Base-by-base conservation (phyloP, 2,113 vertebrate genomes). In the Crotalus viridis region DNA sequence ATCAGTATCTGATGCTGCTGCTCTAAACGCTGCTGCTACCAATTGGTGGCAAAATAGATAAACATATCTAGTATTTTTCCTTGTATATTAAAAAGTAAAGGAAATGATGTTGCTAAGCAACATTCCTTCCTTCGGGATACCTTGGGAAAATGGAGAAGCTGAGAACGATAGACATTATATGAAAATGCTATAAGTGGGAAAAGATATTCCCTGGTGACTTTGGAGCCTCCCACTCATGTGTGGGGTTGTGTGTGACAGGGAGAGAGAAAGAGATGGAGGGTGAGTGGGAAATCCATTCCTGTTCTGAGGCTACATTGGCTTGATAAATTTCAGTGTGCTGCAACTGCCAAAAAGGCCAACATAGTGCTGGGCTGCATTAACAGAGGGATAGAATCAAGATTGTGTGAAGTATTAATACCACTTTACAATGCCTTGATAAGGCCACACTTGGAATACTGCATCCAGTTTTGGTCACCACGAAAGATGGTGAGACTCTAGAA, bases 281-380 rank as follows among this genome's bases (percentile, higher is more conserved):
- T 93, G 90, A 96, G 81, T 92, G 93, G 91, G 33, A 33, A 39
- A 33, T 33, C 21, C 8, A 10, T 90, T 85, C 21, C 33, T 28
- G 22, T 91, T 55, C 52, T 90, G 61, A 4, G 51, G 51, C n/a
- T 93, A 94, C 92, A 91, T 89, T 88, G 61, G 55, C 90, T 19
- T 74, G 57, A 87, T 95, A 92, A 91, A 92, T 94, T 95, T 96
- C 26, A 93, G 59, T 46, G 46, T 46, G 46, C 46, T 46, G 46
- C 46, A 46, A 5, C 46, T 46, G 46, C 46, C 43, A 46, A 46
- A 46, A 46, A 46, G 0, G 43, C 43, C 46, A 46, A 46, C 46
- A 46, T 4, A 46, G 46, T 46, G 46, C 46, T 46, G 46, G 46
- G 46, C 46, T 46, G 46, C 4, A 46, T 46, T 46, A 46, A 46